Percentiles rank a stretch among this genome's conserved stretches.
Conservation (phyloP, 2,797 vertebrate genomes). For the Danio aesculapii region DNA sequence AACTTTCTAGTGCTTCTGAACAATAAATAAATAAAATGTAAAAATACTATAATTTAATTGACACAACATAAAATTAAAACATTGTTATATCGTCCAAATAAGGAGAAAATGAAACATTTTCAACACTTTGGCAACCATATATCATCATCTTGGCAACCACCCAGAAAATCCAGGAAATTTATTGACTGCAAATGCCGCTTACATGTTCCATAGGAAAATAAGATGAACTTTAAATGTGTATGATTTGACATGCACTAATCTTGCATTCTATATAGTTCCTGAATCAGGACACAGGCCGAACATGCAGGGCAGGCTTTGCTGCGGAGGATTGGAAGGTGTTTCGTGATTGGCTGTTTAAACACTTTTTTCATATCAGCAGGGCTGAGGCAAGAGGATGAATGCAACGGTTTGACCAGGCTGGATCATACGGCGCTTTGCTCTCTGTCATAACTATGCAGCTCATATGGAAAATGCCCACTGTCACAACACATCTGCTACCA, state of each 20-base stretch:
- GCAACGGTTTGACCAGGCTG: background rate
- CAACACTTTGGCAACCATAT: background rate
- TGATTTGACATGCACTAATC: conserved; percentile 2
- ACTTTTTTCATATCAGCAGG: conserved; percentile 40
- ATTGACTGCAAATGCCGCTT: background rate
- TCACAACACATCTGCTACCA: conserved; percentile 47
- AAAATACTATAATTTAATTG: too few species aligned
- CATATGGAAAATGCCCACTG: conserved; percentile 50
- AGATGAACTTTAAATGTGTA: background rate
- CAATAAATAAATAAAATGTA: too few species aligned
- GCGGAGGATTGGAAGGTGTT: conserved; percentile 41
- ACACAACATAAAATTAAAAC: too few species aligned
- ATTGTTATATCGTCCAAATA: too few species aligned
- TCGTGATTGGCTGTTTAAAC: conserved; percentile 36
- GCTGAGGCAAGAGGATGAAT: conserved; percentile 17
- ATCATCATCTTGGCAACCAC: background rate
- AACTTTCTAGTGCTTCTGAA: background rate
- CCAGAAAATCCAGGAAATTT: background rate
- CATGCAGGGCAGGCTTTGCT: background rate
- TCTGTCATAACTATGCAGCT: conserved; percentile 39
- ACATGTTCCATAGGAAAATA: background rate
- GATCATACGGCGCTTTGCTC: conserved; percentile 43
- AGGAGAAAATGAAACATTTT: too few species aligned
- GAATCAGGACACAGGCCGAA: conserved; percentile 2
- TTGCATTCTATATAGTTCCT: conserved; percentile 12